Evolutionary conservation across 2,888 invertebrate genomes (phyloP), one percentile per base, ranked within the genome.

Genomic region (Luffia ferchaultella): DNA sequence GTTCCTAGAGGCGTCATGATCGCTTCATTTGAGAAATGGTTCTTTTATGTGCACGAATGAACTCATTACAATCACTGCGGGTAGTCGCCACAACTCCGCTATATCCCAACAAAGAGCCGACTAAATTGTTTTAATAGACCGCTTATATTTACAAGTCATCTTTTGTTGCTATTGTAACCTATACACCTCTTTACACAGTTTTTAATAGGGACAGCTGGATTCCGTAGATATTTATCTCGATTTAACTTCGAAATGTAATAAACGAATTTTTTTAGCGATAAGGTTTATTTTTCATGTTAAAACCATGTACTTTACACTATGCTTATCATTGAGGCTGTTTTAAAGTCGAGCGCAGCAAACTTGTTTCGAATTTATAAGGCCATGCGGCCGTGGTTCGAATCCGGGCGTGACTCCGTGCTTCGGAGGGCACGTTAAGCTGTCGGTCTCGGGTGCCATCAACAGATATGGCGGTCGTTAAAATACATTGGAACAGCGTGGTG

Each of bases 71-170:
- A 70, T 73, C 82, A 67, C 82, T 58, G 72, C 74, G 76, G 82
- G 82, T 70, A 53, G 68, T 70, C 53, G 67, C 65, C 76, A 55
- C 55, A 59, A 60, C 62, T 61, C 70, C 72, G 73, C 68, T 68
- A 69, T 60, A 60, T 63, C 60, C 56, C 60, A 68, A 79, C 82
- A 80, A 79, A 76, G 72, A 60, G 50, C 52, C 62, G 61, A 66
- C 73, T 80, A 78, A 82, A 82, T 80, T 80, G 80, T 82, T 82
- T 82, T 82, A 83, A 80, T 83, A 70, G 73, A 72, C 63, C 58
- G 58, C 57, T 64, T 76, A 70, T 68, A 61, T 65, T 62, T 72
- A 54, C 53, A 43, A 80, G 77, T 83, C 82, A 82, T 71, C 68
- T 60, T 64, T 65, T 62, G 70, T 82, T 80, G 77, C 57, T 56